Percentiles rank a stretch among this genome's conserved stretches.
These are phyloP conservation scores for Aporophyla nigra DNA, from an alignment of 2,888 invertebrate species.

Conservation along the genomic window DNA sequence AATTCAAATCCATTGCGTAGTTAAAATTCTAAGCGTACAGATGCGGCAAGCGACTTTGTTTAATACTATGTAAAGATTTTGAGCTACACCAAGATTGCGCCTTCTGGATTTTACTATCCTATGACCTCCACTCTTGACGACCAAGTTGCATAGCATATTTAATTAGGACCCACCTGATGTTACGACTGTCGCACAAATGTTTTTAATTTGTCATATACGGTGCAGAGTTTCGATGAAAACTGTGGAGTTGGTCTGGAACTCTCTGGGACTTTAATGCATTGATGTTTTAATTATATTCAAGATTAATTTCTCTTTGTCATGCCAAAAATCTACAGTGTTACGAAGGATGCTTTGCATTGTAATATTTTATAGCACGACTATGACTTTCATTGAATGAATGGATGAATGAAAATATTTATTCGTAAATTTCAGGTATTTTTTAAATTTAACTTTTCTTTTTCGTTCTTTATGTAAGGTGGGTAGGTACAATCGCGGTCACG, in stretches of 20 bases:
- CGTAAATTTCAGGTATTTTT: background rate
- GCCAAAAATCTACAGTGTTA: background rate
- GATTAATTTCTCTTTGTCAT: background rate
- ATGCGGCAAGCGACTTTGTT: too few relatives aligned
- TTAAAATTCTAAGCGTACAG: too few relatives aligned
- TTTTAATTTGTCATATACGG: conserved; percentile 52
- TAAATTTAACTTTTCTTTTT: too few relatives aligned
- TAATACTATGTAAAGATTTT: too few relatives aligned
- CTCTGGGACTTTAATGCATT: background rate
- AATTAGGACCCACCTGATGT: conserved; percentile 57
- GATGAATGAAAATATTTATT: background rate
- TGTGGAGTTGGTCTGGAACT: conserved; percentile 2
- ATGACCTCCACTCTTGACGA: conserved; percentile 23
- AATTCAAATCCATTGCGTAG: too few relatives aligned
- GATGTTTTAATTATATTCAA: background rate
- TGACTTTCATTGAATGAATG: background rate
- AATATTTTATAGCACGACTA: background rate
- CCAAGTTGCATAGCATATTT: conserved; percentile 53
- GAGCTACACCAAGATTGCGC: background rate
- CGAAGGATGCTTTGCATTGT: background rate
- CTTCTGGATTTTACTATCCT: conserved; percentile 23
- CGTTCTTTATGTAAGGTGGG: too few relatives aligned
- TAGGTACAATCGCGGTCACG: too few relatives aligned
- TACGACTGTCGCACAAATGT: conserved; percentile 48
- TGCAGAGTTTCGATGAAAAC: conserved; percentile 25